Conservation (phyloP, 1,140 invertebrate genomes). For the Leptinotarsa texana region DNA sequence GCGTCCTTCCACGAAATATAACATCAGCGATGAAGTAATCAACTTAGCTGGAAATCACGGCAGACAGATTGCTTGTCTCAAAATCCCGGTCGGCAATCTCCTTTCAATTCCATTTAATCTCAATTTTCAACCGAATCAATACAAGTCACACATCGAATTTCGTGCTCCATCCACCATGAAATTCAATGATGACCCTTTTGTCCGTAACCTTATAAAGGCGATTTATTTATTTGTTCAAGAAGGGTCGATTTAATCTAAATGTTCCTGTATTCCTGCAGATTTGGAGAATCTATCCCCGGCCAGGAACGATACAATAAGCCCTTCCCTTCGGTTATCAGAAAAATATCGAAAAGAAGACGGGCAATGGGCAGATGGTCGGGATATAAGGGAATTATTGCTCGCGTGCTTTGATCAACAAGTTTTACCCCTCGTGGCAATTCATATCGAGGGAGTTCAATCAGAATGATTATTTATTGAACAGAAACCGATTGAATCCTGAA, state of each 20-base stretch:
- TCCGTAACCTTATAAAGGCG: constrained; percentile 9
- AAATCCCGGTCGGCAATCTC: neutral
- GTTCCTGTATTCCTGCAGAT: constrained; percentile 5
- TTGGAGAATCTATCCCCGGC: neutral
- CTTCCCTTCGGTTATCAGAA: neutral
- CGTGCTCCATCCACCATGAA: constrained; percentile 21
- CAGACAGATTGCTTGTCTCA: neutral
- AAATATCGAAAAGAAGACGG: neutral
- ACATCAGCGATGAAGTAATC: neutral
- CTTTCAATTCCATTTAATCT: neutral
- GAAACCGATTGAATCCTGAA: too few relatives aligned
- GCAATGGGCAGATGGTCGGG: neutral
- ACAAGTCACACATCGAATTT: constrained; percentile 26
- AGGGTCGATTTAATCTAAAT: neutral
- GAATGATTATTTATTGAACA: neutral
- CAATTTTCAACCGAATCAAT: constrained; percentile 18
- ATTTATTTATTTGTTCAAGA: constrained; percentile 22
- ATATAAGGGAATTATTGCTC: neutral
- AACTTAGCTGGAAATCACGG: neutral
- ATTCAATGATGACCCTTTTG: constrained; percentile 22
- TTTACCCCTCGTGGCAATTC: neutral
- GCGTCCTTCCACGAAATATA: neutral
- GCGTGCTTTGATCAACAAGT: neutral
- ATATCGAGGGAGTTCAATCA: neutral
- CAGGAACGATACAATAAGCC: neutral